Conservation (phyloP, 2,797 vertebrate genomes). For the Anas bernieri region DNA sequence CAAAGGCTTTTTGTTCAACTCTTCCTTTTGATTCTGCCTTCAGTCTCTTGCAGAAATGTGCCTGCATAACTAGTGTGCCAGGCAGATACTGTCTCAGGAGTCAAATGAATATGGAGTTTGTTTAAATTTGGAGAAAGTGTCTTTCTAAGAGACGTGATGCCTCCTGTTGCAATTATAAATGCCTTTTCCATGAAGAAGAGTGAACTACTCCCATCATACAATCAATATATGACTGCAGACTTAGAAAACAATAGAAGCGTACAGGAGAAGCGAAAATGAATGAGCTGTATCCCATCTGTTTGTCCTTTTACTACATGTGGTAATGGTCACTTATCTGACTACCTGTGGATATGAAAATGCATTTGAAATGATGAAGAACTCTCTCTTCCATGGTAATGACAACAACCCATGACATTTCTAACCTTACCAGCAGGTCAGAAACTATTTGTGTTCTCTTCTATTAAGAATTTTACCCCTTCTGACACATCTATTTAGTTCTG, state of each 20-base stretch:
- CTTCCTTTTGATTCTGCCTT: not conserved
- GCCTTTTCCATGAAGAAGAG: not conserved
- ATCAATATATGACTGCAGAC: constrained; percentile 54
- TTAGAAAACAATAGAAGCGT: constrained; percentile 61
- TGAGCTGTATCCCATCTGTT: constrained; percentile 76
- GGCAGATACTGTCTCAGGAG: not conserved
- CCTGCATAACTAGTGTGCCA: not conserved
- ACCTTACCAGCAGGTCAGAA: constrained; percentile 84
- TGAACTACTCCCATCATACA: not conserved
- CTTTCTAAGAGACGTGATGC: not conserved
- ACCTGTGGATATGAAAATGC: constrained; percentile 84
- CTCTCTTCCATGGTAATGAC: constrained; percentile 85
- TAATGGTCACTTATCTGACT: constrained; percentile 83
- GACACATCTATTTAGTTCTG: constrained; percentile 84
- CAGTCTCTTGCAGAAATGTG: not conserved
- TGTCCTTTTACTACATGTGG: constrained; percentile 78
- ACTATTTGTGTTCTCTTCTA: constrained; percentile 84
- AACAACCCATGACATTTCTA: constrained; percentile 84
- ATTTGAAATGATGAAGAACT: constrained; percentile 86
- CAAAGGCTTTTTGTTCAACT: not conserved
- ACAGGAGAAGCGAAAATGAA: constrained; percentile 52
- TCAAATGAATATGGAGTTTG: not conserved
- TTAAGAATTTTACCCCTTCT: constrained; percentile 88
- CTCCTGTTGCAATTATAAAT: not conserved
- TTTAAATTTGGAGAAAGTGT: not conserved